phyloP scores from a whole-genome alignment of 1,140 invertebrate genomes.

The Bombus pascuorum region DNA sequence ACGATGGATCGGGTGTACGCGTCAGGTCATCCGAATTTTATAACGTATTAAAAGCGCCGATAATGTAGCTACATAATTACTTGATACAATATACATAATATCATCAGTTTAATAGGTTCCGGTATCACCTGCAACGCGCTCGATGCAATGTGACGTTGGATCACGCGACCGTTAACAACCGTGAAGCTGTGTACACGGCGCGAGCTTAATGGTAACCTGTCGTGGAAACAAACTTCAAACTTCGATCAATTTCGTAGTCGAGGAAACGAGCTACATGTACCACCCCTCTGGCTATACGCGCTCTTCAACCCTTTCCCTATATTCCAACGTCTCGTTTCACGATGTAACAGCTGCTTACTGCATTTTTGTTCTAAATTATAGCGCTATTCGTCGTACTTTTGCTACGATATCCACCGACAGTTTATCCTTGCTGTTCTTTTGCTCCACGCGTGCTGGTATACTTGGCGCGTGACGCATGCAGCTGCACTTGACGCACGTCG shows the following conservation, averaged over 20 bases:
- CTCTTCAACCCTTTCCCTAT: background rate
- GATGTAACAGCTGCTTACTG: background rate
- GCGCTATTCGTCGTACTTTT: background rate
- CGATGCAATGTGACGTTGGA: conserved; percentile 37
- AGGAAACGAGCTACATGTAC: background rate
- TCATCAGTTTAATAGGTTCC: conserved; percentile 61
- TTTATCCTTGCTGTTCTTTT: background rate
- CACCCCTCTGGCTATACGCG: background rate
- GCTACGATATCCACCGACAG: background rate
- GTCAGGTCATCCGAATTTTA: conserved; percentile 52
- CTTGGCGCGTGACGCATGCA: background rate
- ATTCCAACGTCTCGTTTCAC: background rate
- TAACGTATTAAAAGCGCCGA: conserved; percentile 62
- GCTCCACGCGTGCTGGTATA: background rate
- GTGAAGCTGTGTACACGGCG: conserved; percentile 17
- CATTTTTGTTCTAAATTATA: conserved; percentile 1
- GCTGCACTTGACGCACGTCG: background rate
- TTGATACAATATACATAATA: conserved; percentile 60
- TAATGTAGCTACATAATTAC: conserved; percentile 58
- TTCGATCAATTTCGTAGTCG: conserved; percentile 12
- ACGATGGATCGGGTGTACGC: background rate
- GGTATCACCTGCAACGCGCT: conserved; percentile 44
- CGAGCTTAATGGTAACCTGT: conserved; percentile 25
- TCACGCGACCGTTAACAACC: conserved; percentile 37
- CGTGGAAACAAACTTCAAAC: conserved; percentile 36